These are phyloP conservation scores for Pogonocichla stellata DNA, from an alignment of 2,113 vertebrate genomes.

Conservation along the genomic window DNA sequence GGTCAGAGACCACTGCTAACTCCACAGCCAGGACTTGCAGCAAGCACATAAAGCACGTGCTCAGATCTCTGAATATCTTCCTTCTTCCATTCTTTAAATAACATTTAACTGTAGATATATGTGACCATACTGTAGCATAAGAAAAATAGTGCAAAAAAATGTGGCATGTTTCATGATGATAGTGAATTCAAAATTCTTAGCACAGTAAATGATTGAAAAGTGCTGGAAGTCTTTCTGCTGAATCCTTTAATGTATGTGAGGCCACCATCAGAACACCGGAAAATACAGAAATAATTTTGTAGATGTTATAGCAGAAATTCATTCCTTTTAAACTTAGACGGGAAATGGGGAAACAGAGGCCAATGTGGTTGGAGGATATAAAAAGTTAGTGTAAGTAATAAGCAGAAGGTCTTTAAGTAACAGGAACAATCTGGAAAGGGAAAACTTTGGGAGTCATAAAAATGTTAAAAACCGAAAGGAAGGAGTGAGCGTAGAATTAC, in stretches of 20 bases:
- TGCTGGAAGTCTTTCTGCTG: background rate
- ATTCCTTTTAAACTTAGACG: background rate
- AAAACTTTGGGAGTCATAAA: background rate
- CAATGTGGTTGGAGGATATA: background rate
- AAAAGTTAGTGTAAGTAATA: background rate
- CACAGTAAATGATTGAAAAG: background rate
- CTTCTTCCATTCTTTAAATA: background rate
- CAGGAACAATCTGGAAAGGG: background rate
- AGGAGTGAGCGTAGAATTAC: background rate
- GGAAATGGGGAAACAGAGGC: background rate
- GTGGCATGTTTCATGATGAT: rapidly evolving
- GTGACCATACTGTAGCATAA: rapidly evolving
- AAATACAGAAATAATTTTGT: background rate
- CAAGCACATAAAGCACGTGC: background rate
- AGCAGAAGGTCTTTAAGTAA: background rate
- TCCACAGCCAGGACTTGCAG: background rate
- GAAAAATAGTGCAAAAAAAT: background rate
- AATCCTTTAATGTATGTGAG: background rate
- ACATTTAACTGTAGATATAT: background rate
- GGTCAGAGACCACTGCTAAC: background rate
- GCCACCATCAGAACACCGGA: background rate
- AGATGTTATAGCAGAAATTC: background rate
- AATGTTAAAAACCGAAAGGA: background rate
- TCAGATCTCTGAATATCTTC: background rate
- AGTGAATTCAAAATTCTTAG: background rate